Conservation (phyloP, 2,797 vertebrate genomes). For the Agapornis canus region DNA sequence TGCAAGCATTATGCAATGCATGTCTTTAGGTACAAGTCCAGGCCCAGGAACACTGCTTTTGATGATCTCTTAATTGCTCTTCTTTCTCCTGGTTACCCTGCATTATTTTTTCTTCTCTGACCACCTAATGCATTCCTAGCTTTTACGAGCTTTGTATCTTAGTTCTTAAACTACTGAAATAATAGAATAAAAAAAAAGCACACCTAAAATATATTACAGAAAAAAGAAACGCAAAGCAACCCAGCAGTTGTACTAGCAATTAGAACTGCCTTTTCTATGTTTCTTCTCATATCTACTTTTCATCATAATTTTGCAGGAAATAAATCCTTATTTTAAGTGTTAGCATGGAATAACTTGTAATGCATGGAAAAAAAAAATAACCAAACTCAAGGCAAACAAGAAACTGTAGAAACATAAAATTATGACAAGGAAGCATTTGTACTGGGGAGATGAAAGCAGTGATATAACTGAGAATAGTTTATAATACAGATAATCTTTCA, state of each 20-base stretch:
- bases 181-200: background rate
- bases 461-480: conserved; percentile 14
- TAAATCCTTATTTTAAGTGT: conserved; percentile 48
- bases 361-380: background rate
- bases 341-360: conserved; percentile 47
- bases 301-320: conserved; percentile 47
- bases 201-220: conserved; percentile 22
- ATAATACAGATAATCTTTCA: conserved; percentile 5
- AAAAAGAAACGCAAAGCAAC: conserved; percentile 34
- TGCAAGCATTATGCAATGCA: background rate
- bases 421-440: conserved; percentile 1
- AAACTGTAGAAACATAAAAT: background rate
- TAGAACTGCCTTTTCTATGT: background rate
- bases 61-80: conserved; percentile 3
- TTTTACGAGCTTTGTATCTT: conserved; percentile 47
- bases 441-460: background rate
- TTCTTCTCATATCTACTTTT: conserved; percentile 19
- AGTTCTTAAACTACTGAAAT: conserved; percentile 44
- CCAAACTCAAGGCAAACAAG: background rate
- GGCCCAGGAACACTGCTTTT: background rate
- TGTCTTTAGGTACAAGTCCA: background rate
- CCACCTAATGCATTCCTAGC: conserved; percentile 12
- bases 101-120: background rate
- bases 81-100: background rate
- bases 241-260: background rate